Evolutionary conservation across 2,888 invertebrate genomes (phyloP), one percentile per base, ranked within the genome.

Genomic region (Archips xylosteana): DNA sequence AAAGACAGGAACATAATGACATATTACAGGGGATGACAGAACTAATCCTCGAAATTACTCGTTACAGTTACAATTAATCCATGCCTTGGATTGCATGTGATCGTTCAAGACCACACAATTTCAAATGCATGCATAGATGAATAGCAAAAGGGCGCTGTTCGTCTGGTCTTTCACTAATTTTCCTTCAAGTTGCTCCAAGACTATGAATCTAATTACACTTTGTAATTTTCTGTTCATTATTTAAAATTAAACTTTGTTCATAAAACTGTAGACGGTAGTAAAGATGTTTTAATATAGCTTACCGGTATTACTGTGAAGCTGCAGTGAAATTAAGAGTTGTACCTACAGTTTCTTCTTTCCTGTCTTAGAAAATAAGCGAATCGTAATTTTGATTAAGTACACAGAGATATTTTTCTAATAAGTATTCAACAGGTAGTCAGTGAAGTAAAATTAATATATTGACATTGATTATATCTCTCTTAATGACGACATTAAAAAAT

Each of bases 91-190:
- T 51, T 42, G 45, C 57, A 49, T 63, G 60, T 61, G 64, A 65
- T 65, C 65, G 49, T 59, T 69, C 36, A 39, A 51, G 59, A 64
- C 64, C 51, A 64, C 10, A 60, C 69, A 34, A 70, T 70, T 54
- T 61, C 65, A 39, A 65, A 65, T 74, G 70, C 74, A 74, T 74
- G 6, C 39, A 39, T 39, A 74, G 60, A 74, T 69, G 73, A 74
- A 74, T 74, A 74, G 64, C 64, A 65, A 70, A 3, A 74, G 64
- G 34, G 51, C 54, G 68, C 47, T 47, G 36, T 65, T 54, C 66
- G 42, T 65, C 64, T 63, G 47, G 64, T 51, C 59, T 60, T 73
- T 70, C 49, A 70, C 60, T 74, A 74, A 74, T 74, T 65, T 65
- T 34, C 59, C 65, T 65, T 65, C 65, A 65, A 65, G 60, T 65